Percentiles rank a stretch among this genome's conserved stretches.
phyloP scores from a whole-genome alignment of 1,140 invertebrate species.

The Sycobia sp. region DNA sequence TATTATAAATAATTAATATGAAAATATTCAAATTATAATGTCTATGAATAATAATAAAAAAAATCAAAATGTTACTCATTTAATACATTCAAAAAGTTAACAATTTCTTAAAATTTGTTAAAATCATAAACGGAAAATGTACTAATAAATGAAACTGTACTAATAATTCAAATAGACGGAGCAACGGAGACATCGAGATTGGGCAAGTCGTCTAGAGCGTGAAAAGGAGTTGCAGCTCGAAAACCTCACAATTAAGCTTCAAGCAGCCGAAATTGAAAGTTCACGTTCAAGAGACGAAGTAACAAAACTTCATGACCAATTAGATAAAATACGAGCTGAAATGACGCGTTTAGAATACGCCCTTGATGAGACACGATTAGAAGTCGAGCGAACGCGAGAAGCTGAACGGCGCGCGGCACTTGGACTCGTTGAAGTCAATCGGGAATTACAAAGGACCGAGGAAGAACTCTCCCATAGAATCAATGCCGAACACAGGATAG shows the following conservation, averaged over 20 bases:
- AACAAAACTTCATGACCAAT: conserved; percentile 60
- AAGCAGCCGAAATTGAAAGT: conserved; percentile 79
- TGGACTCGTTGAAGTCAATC: conserved; percentile 60
- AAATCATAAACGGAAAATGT: too few relatives aligned
- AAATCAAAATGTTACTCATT: too few relatives aligned
- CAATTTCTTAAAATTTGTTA: too few relatives aligned
- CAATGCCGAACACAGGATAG: conserved; percentile 71
- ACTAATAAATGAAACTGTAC: too few relatives aligned
- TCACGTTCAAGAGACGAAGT: conserved; percentile 79
- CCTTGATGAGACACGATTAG: conserved; percentile 61
- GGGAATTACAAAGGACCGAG: conserved; percentile 57
- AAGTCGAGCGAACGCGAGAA: conserved; percentile 52
- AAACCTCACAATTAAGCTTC: conserved; percentile 81
- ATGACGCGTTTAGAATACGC: conserved; percentile 65
- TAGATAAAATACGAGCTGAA: conserved; percentile 67
- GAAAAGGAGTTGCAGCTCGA: conserved; percentile 87
- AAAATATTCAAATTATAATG: too few relatives aligned
- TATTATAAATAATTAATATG: too few relatives aligned
- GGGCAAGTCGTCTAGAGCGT: conserved; percentile 78
- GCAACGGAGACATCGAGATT: conserved; percentile 83
- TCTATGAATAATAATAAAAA: too few relatives aligned
- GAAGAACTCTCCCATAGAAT: conserved; percentile 55
- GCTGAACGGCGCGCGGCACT: conserved; percentile 58
- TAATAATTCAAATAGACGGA: too few relatives aligned
- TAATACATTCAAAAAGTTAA: too few relatives aligned